Conservation (phyloP, 2,797 vertebrate species). For the Leptodactylus fallax region DNA sequence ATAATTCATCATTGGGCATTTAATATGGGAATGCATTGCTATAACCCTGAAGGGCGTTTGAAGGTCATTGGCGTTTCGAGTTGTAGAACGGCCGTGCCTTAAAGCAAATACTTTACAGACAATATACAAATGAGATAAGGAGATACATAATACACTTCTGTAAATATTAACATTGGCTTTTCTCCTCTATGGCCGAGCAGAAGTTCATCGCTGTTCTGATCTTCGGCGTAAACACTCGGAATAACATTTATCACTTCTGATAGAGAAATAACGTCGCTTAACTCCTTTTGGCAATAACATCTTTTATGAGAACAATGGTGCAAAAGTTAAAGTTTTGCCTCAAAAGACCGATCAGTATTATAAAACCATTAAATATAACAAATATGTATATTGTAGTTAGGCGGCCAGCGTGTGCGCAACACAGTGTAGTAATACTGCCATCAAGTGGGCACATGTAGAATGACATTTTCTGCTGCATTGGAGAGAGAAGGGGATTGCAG, state of each 20-base stretch:
- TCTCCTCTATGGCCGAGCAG: not conserved
- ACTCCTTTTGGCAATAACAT: constrained; percentile 29
- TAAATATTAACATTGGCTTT: constrained; percentile 14
- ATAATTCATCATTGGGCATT: not conserved
- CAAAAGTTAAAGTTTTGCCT: constrained; percentile 34
- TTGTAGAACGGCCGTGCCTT: not conserved
- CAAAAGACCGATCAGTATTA: constrained; percentile 12
- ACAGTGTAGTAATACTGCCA: constrained; percentile 49
- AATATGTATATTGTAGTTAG: not conserved
- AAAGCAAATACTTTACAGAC: not conserved
- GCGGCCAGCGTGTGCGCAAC: too few species aligned
- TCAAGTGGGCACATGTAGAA: constrained; percentile 13
- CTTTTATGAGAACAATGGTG: constrained; percentile 21
- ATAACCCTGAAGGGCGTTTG: not conserved
- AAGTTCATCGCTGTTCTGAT: not conserved
- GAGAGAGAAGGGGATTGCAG: too few species aligned
- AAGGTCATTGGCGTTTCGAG: not conserved
- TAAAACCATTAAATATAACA: constrained; percentile 16
- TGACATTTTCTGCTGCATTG: not conserved
- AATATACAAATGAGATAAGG: not conserved
- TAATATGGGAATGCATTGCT: not conserved
- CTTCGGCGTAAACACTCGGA: not conserved
- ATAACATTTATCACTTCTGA: constrained; percentile 47
- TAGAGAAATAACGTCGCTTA: constrained; percentile 3
- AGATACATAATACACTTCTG: not conserved